Percentiles rank a stretch among this genome's conserved stretches.
phyloP scores from a whole-genome alignment of 2,797 vertebrate species.

The Sebastes matsubarae region DNA sequence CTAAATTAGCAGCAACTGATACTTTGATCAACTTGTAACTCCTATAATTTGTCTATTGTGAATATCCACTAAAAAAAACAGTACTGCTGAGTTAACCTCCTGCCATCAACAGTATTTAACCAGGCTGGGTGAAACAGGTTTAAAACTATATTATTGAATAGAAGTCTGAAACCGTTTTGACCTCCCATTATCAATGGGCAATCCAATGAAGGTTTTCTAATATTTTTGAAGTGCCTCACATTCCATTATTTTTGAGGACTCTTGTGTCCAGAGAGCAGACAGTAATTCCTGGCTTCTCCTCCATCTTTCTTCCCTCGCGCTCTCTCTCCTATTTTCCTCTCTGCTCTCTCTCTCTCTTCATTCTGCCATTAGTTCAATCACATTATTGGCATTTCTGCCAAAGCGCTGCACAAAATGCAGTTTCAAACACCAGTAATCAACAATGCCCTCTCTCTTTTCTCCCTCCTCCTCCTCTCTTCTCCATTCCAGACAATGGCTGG shows the following conservation, averaged over 20 bases:
- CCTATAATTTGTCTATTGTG: background rate
- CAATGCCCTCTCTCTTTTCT: constrained; percentile 7
- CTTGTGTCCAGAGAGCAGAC: constrained; percentile 31
- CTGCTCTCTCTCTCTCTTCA: constrained; percentile 18
- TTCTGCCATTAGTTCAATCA: constrained; percentile 39
- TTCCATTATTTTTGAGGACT: constrained; percentile 40
- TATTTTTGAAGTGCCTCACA: constrained; percentile 23
- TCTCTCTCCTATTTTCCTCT: constrained; percentile 15
- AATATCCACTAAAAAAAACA: background rate
- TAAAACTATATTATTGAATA: background rate
- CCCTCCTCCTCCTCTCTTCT: background rate
- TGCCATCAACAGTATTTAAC: background rate
- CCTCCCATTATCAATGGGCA: constrained; percentile 15
- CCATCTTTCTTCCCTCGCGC: background rate
- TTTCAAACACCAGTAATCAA: constrained; percentile 45
- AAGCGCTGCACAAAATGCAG: constrained; percentile 31
- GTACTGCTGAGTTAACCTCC: background rate
- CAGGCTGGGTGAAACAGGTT: background rate
- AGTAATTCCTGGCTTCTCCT: background rate
- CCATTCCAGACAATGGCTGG: constrained; percentile 67
- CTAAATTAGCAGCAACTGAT: background rate
- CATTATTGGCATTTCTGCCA: constrained; percentile 46
- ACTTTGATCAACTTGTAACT: background rate
- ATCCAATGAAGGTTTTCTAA: constrained; percentile 16
- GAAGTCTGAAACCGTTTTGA: background rate